These are phyloP conservation scores for Verasper variegatus DNA, from an alignment of 2,113 vertebrate genomes.

Conservation along the genomic window DNA sequence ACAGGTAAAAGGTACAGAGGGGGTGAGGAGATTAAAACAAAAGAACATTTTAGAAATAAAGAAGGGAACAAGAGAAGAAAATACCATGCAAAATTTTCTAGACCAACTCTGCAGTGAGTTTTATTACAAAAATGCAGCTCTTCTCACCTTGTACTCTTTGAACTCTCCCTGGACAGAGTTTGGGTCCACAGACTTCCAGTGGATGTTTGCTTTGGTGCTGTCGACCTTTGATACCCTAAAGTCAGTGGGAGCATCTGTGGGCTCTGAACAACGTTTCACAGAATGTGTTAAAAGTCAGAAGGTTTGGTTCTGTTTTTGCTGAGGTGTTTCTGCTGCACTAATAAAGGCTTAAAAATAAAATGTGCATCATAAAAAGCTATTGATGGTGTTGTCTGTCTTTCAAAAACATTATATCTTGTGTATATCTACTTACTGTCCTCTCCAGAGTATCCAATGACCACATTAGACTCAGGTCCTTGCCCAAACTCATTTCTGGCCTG, in stretches of 20 bases:
- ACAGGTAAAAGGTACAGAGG: conserved; percentile 35
- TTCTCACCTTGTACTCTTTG: conserved; percentile 94
- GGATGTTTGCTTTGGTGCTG: conserved; percentile 87
- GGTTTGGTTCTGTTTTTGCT: no score
- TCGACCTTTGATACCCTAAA: conserved; percentile 87
- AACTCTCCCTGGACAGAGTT: conserved; percentile 91
- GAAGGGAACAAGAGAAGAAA: neutral
- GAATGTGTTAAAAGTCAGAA: neutral
- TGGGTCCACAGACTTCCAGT: conserved; percentile 90
- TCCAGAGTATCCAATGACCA: conserved; percentile 90
- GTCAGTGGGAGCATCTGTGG: conserved; percentile 88
- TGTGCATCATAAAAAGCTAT: no score
- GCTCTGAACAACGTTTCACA: conserved; percentile 79
- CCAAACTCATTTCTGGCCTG: conserved; percentile 94
- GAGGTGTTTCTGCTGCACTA: neutral
- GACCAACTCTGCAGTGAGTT: neutral
- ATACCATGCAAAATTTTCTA: neutral
- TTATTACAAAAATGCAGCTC: conserved; percentile 3
- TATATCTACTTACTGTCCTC: conserved; percentile 90
- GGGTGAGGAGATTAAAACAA: neutral
- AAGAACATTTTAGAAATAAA: neutral
- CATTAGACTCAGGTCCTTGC: conserved; percentile 86
- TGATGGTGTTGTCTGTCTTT: neutral
- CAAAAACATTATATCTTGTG: neutral
- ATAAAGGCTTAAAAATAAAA: neutral